Base-by-base conservation (phyloP, 2,113 vertebrate genomes). In the Grammomys surdaster region DNA sequence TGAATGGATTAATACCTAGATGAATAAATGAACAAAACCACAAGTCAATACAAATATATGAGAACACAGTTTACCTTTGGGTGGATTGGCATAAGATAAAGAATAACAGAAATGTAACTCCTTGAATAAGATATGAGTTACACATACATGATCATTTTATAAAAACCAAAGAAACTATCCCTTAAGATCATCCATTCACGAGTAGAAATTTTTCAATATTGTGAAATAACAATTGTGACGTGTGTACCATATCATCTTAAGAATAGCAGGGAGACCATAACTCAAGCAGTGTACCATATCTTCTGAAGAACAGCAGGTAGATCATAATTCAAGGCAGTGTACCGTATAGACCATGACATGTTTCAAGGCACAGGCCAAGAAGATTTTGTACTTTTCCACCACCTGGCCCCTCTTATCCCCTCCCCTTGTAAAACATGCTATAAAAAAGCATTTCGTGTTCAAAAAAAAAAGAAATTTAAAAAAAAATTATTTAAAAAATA, bases 151-250 rank as follows among this genome's bases (percentile, higher is more conserved):
- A 20, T 33, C 16, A 85, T 86, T 86, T 88, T 72, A 63, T 17
- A 60, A 92, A 95, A 90, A 77, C 5, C 26, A 77, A 93, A 75
- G 19, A 67, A 51, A 51, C 6, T 12, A 85, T 65, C n/a, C 69
- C 17, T 92, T 73, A 88, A 75, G 5, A 70, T 67, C 48, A 70
- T 51, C 9, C 76, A 70, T 91, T 90, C 7, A 92, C 12, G n/a
- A 77, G 20, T 84, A 92, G 11, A 78, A 70, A 78, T 28, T 80
- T 88, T n/a, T 90, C 28, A 87, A 40, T 58, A 81, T 58, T 88
- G 93, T 48, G 46, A 40, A 67, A 82, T 46, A 94, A 93, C 40
- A 60, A 94, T 67, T 94, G 90, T 40, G 26, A 92, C 87, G 17
- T 84, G 7, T 40, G 40, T 40, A 40, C 40, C 40, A 40, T 40